Conservation (phyloP, 2,113 vertebrate genomes). For the Cromileptes altivelis region DNA sequence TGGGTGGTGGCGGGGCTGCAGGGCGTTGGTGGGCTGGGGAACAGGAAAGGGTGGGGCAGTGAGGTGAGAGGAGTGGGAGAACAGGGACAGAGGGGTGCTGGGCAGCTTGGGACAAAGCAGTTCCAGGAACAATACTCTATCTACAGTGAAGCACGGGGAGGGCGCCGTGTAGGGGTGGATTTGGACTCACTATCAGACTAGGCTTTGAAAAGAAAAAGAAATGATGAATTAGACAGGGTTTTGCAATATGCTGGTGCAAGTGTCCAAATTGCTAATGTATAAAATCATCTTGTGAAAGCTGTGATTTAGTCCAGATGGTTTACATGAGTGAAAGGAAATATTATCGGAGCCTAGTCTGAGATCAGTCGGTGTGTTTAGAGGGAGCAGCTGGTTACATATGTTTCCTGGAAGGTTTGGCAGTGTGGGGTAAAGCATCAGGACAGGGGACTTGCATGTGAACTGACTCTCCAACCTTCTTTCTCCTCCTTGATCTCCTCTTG, state of each 20-base stretch:
- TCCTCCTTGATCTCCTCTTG: slow-evolving; percentile 46
- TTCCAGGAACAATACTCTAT: slow-evolving; percentile 74
- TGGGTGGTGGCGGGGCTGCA: slow-evolving; percentile 39
- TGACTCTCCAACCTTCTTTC: slow-evolving; percentile 42
- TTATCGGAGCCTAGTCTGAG: slow-evolving; percentile 81
- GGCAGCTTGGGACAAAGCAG: slow-evolving; percentile 66
- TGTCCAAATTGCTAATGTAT: slow-evolving; percentile 24
- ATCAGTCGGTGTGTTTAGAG: slow-evolving; percentile 67
- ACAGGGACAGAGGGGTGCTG: slow-evolving; percentile 59
- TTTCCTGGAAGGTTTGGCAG: slow-evolving; percentile 51
- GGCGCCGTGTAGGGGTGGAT: slow-evolving; percentile 26
- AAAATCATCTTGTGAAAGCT: slow-evolving; percentile 12
- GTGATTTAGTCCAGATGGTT: slow-evolving; percentile 45
- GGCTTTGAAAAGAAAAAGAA: slow-evolving; percentile 59
- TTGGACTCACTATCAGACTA: slow-evolving; percentile 83
- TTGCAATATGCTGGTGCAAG: background rate
- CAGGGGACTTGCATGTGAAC: slow-evolving; percentile 70
- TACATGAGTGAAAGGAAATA: background rate
- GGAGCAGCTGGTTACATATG: slow-evolving; percentile 72
- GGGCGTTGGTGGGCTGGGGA: slow-evolving; percentile 35
- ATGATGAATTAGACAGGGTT: slow-evolving; percentile 1
- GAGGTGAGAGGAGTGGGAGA: slow-evolving; percentile 40
- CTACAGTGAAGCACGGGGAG: slow-evolving; percentile 61
- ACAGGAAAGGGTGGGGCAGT: slow-evolving; percentile 49
- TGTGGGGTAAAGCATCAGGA: slow-evolving; percentile 74